A percentile compares a stretch with the other conserved stretches of the same genome.
These are phyloP conservation scores for Gymnocypris eckloni DNA, from an alignment of 2,797 vertebrate species.

Conservation along the genomic window DNA sequence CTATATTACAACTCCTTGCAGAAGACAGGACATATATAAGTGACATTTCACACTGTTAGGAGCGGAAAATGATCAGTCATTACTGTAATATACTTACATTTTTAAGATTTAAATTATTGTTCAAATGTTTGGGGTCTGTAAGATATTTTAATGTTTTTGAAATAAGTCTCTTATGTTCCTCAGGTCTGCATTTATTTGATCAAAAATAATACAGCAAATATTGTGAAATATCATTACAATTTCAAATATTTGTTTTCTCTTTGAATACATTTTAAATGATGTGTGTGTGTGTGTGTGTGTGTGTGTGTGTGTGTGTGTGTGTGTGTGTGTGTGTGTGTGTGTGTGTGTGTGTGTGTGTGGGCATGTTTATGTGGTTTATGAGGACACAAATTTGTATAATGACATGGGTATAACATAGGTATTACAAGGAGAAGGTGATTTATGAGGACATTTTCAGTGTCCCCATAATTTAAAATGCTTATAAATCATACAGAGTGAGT, in stretches of 20 bases:
- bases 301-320: no score
- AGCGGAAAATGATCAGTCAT: background rate
- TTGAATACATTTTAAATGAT: background rate
- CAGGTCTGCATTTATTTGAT: background rate
- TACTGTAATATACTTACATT: background rate
- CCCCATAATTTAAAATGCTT: no score
- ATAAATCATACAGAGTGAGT: no score
- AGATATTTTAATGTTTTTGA: background rate
- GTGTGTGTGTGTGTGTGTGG: no score
- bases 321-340: no score
- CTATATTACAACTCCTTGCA: background rate
- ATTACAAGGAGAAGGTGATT: no score
- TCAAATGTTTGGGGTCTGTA: background rate
- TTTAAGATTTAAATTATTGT: background rate
- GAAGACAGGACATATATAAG: background rate
- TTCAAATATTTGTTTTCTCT: background rate
- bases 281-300: no score
- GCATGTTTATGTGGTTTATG: no score
- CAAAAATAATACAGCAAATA: background rate
- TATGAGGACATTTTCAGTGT: no score
- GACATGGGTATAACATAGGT: no score
- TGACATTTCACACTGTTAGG: background rate
- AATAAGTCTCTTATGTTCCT: background rate
- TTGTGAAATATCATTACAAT: background rate
- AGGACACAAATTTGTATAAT: no score